Percentiles rank a stretch among this genome's conserved stretches.
Conservation (phyloP, 2,888 invertebrate species). For the Syrista parreyssii region DNA sequence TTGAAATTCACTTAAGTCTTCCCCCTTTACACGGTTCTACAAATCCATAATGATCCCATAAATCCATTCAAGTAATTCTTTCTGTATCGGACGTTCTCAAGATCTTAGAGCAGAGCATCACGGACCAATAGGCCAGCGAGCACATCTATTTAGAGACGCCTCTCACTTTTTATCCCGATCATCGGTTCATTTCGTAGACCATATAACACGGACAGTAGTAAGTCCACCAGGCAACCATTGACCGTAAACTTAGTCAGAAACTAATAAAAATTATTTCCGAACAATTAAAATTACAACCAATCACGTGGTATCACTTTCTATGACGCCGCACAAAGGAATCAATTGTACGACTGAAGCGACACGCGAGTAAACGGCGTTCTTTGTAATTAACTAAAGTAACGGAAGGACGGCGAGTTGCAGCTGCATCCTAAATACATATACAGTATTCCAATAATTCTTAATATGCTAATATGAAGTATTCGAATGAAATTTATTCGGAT, state of each 20-base stretch:
- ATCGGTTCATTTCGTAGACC: not conserved
- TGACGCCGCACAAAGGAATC: not conserved
- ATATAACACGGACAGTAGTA: not conserved
- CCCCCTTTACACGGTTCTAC: not conserved
- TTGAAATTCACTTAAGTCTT: not conserved
- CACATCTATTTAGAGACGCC: not conserved
- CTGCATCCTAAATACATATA: not conserved
- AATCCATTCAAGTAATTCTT: not conserved
- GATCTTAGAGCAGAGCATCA: not conserved
- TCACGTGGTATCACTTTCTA: not conserved
- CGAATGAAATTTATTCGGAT: not conserved
- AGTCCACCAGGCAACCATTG: not conserved
- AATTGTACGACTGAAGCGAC: not conserved
- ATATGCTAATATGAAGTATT: not conserved
- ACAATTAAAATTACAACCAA: not conserved
- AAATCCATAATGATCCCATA: not conserved
- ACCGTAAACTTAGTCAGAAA: not conserved
- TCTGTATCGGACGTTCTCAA: not conserved
- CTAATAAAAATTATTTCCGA: not conserved
- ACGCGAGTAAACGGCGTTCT: not conserved
- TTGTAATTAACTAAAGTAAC: not conserved
- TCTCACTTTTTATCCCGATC: not conserved
- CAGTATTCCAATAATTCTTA: not conserved
- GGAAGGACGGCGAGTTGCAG: not conserved
- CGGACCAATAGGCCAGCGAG: not conserved